phyloP scores from a whole-genome alignment of 2,113 vertebrate species.

The Chitala chitala region DNA sequence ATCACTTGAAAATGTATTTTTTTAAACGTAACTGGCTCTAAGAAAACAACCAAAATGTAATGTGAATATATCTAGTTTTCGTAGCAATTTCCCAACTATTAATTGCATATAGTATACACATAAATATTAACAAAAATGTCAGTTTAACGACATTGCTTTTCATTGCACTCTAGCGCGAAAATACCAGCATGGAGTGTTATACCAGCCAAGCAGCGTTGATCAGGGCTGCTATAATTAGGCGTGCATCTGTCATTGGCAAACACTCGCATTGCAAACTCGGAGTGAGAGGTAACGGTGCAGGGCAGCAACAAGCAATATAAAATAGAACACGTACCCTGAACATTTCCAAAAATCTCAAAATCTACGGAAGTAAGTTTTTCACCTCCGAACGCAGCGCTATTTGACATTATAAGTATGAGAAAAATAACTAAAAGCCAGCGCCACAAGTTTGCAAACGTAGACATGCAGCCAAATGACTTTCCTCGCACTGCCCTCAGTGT shows the following conservation, averaged over 20 bases:
- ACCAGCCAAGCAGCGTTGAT: not conserved
- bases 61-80: too few species aligned
- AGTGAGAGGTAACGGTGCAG: not conserved
- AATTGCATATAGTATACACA: too few species aligned
- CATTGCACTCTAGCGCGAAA: not conserved
- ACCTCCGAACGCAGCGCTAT: constrained; percentile 33
- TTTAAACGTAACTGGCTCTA: too few species aligned
- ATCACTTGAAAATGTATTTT: too few species aligned
- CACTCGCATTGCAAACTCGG: not conserved
- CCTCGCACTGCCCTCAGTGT: too few species aligned
- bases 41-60: too few species aligned
- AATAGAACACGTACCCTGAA: constrained; percentile 69
- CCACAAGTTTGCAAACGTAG: too few species aligned
- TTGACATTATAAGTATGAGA: constrained; percentile 46
- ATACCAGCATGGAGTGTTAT: too few species aligned
- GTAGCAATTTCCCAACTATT: too few species aligned
- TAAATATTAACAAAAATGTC: too few species aligned
- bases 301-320: not conserved
- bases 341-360: constrained; percentile 82
- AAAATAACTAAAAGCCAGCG: not conserved
- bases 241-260: not conserved
- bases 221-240: not conserved
- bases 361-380: constrained; percentile 72
- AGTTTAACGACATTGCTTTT: too few species aligned
- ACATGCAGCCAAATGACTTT: too few species aligned